These are phyloP conservation scores for Mechanitis messenoides DNA, from an alignment of 2,888 invertebrate species.

Conservation along the genomic window DNA sequence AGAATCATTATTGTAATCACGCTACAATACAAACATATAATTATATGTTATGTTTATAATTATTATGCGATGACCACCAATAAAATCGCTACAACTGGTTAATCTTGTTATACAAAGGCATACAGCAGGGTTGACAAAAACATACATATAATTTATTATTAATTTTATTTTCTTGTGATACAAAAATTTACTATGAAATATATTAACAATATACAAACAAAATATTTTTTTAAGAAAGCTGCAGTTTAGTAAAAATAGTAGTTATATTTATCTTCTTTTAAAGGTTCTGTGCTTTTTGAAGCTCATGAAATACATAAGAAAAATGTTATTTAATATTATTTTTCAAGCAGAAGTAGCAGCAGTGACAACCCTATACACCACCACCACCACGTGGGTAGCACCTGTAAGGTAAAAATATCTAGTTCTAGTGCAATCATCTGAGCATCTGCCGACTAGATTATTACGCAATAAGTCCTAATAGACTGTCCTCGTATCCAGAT, in stretches of 20 bases:
- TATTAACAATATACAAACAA: constrained; percentile 1
- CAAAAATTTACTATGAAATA: neutral
- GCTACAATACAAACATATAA: neutral
- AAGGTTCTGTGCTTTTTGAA: no score
- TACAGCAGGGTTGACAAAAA: constrained; percentile 37
- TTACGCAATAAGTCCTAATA: constrained; percentile 68
- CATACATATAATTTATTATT: constrained; percentile 4
- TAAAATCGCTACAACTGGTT: constrained; percentile 70
- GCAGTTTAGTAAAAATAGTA: no score
- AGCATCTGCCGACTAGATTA: constrained; percentile 67
- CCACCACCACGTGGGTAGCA: constrained; percentile 55
- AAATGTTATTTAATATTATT: no score
- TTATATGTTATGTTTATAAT: constrained; percentile 20
- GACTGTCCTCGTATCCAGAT: constrained; percentile 60
- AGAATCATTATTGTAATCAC: no score
- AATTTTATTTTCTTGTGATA: no score
- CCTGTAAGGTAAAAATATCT: constrained; percentile 69
- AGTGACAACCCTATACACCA: constrained; percentile 44
- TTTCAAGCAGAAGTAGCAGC: neutral
- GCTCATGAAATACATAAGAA: no score
- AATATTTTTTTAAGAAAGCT: no score
- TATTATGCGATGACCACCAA: constrained; percentile 62
- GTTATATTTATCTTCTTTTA: no score
- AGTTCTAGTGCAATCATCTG: constrained; percentile 57
- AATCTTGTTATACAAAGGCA: constrained; percentile 39